These are phyloP conservation scores for Nothoprocta perdicaria DNA, from an alignment of 2,113 vertebrate genomes.

Conservation along the genomic window DNA sequence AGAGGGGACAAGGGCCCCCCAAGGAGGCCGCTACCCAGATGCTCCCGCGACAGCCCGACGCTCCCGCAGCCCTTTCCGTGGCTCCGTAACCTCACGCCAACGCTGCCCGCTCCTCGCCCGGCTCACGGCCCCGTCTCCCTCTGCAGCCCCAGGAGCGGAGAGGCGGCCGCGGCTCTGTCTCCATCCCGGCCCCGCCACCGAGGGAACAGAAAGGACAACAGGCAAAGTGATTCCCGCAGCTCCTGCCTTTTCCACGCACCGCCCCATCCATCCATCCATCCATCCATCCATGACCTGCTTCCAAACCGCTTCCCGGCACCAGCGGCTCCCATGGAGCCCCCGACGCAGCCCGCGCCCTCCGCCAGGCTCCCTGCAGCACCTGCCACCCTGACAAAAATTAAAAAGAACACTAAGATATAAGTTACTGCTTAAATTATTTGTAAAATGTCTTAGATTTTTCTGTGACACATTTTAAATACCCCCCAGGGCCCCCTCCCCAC, in stretches of 20 bases:
- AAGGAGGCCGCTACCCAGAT: no score
- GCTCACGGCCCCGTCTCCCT: not conserved
- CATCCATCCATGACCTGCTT: not conserved
- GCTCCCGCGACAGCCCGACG: not conserved
- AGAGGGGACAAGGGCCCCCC: not conserved
- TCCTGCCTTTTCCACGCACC: no score
- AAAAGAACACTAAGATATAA: slow-evolving; percentile 79
- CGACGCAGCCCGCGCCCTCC: not conserved
- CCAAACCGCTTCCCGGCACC: not conserved
- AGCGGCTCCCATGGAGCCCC: accelerated
- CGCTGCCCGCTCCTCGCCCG: slow-evolving; percentile 26
- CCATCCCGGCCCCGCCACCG: no score
- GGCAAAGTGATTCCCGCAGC: not conserved
- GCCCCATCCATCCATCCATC: not conserved
- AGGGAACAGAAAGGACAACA: accelerated
- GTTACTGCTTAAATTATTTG: slow-evolving; percentile 85
- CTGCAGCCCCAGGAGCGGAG: not conserved
- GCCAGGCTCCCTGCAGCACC: not conserved
- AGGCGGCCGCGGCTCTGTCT: no score
- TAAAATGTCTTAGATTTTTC: slow-evolving; percentile 77
- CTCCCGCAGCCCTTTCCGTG: not conserved
- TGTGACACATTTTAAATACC: slow-evolving; percentile 76
- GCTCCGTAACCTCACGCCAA: slow-evolving; percentile 61
- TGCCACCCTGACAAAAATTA: not conserved
- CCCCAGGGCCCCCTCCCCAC: not conserved